These are phyloP conservation scores for Mystacornis crossleyi DNA, from an alignment of 2,113 vertebrate species.

Conservation along the genomic window DNA sequence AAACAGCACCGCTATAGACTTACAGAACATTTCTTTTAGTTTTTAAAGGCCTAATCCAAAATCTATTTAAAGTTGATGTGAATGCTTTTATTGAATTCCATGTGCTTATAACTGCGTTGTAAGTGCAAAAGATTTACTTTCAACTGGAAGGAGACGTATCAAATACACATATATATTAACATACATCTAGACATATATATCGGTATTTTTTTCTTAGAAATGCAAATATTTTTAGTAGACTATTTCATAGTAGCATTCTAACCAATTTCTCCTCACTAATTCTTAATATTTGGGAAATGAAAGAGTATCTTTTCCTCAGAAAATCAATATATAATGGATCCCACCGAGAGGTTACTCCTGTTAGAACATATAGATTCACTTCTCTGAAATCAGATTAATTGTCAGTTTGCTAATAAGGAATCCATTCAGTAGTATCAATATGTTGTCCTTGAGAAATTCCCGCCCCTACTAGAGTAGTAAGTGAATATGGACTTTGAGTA, in stretches of 20 bases:
- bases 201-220: background rate
- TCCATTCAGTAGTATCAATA: background rate
- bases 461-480: background rate
- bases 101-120: background rate
- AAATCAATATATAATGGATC: background rate
- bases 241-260: background rate
- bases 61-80: slow-evolving; percentile 1
- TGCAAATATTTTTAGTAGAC: background rate
- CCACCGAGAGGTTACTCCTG: background rate
- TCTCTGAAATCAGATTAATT: background rate
- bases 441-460: background rate
- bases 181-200: background rate
- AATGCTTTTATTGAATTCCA: background rate
- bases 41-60: slow-evolving; percentile 24
- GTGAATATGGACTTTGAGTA: background rate
- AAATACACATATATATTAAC: background rate
- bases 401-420: background rate
- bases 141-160: background rate
- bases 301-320: background rate
- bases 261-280: background rate
- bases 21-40: background rate
- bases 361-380: background rate
- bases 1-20: background rate
- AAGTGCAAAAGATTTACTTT: background rate
- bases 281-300: background rate